These are phyloP conservation scores for Tapera naevia DNA, from an alignment of 2,797 vertebrate species.

Conservation along the genomic window DNA sequence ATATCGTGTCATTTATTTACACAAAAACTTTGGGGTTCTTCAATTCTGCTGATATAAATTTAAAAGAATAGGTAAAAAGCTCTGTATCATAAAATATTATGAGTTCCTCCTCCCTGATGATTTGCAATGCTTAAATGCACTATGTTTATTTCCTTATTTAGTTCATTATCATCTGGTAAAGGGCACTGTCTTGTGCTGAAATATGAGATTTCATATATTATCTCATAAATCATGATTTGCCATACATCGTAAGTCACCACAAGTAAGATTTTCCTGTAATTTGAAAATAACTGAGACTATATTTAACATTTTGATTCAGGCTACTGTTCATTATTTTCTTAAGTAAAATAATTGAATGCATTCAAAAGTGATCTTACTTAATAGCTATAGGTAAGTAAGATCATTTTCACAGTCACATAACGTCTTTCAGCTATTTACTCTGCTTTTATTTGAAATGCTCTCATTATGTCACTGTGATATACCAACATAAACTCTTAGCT, in stretches of 20 bases:
- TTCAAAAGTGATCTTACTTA: not conserved
- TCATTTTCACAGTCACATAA: not conserved
- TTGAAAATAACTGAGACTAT: not conserved
- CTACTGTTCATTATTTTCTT: not conserved
- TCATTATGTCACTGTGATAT: not conserved
- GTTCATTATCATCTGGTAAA: not conserved
- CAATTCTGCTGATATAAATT: not conserved
- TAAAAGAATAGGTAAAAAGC: not conserved
- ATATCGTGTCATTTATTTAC: not conserved
- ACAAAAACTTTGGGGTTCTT: not conserved
- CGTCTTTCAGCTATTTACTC: slow-evolving; percentile 8
- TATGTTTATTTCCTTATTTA: not conserved
- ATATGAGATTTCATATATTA: not conserved
- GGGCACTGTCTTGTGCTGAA: not conserved
- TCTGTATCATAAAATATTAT: not conserved
- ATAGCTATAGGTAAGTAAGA: not conserved
- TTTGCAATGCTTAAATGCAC: not conserved
- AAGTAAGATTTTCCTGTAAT: not conserved
- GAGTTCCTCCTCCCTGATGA: not conserved
- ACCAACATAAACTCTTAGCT: not conserved
- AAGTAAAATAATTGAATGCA: not conserved
- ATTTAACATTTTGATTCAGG: slow-evolving; percentile 12
- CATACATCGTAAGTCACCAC: not conserved
- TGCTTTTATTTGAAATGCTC: not conserved
- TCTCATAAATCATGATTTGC: not conserved